Evolutionary conservation across 2,113 vertebrate genomes (phyloP), one percentile per base, ranked within the genome.

Genomic region (Planiliza haematocheilus): DNA sequence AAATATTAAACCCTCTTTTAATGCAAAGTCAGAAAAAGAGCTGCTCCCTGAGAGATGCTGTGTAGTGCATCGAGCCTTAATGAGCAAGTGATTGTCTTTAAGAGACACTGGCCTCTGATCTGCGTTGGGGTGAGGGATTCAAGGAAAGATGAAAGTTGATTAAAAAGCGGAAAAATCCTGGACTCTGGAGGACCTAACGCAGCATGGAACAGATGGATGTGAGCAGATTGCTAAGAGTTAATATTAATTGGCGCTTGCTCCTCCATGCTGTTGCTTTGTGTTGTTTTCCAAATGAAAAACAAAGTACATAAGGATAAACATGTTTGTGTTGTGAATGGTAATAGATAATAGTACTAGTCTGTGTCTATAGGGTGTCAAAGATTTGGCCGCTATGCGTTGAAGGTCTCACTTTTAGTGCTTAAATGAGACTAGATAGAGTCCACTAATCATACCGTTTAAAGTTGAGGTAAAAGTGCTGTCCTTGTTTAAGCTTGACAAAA

Each of bases 1-100:
- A 92, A 91, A 91, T 93, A 92, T 92, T 76, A 88, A 94, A 86
- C 88, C 88, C 93, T 95, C 84, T 91, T 90, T 90, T 91, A 91
- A 90, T 88, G 88, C 82, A 89, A 91, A 90, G 85, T 88, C 84
- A 89, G 86, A 90, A 93, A 88, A 91, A 93, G 85, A 90, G 87
- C 80, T 86, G 85, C 84, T 93, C 90, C 91, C 91, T 93, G 91
- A 93, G 91, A 92, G 90, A 89, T 90, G 90, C 90, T 82, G 67
- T 24, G 80, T 84, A 81, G 88, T 88, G 90, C 91, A 90, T 90
- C 86, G 7, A 88, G 88, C 76, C 71, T 82, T 88, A 73, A 81
- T 72, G 84, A 91, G 87, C 85, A 81, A 91, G 82, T 93, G 91
- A 93, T 93, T 93, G 91, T 93, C 91, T 89, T 74, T 37, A 72